Conservation (phyloP, 1,140 invertebrate species). For the Meloidogyne exigua region DNA sequence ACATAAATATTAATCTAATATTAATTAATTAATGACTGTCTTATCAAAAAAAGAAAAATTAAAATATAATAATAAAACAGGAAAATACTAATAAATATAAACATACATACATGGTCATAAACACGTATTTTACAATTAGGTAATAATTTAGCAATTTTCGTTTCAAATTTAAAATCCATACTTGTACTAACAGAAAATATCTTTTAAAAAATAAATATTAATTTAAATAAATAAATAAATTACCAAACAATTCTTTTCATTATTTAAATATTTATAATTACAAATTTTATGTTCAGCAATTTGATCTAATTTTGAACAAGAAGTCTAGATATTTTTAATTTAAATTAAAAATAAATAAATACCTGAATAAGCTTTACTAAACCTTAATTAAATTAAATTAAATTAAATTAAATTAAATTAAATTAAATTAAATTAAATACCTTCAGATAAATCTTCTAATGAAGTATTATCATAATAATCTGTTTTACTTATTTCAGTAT, state of each 20-base stretch:
- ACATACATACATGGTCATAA: conserved; percentile 16
- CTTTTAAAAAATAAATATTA: background rate
- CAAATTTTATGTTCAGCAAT: conserved; percentile 17
- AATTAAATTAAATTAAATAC: background rate
- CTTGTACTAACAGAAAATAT: conserved; percentile 8
- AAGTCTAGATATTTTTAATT: background rate
- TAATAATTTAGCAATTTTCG: conserved; percentile 10
- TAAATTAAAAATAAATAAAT: background rate
- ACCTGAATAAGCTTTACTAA: conserved; percentile 13
- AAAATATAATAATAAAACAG: too few species aligned
- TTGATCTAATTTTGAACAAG: conserved; percentile 16
- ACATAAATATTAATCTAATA: too few species aligned
- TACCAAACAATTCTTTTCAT: conserved; percentile 22
- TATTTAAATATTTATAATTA: background rate
- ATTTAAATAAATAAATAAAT: background rate
- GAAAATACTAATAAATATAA: too few species aligned
- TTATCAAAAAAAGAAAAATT: too few species aligned
- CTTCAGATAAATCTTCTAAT: background rate
- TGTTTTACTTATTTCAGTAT: background rate
- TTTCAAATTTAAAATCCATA: conserved; percentile 21
- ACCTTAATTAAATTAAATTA: conserved; percentile 14
- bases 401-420: background rate
- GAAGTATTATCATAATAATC: background rate
- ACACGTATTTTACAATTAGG: conserved; percentile 23
- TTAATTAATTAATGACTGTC: too few species aligned